Conservation (phyloP, 2,888 invertebrate genomes). For the Meandrusa payeni region DNA sequence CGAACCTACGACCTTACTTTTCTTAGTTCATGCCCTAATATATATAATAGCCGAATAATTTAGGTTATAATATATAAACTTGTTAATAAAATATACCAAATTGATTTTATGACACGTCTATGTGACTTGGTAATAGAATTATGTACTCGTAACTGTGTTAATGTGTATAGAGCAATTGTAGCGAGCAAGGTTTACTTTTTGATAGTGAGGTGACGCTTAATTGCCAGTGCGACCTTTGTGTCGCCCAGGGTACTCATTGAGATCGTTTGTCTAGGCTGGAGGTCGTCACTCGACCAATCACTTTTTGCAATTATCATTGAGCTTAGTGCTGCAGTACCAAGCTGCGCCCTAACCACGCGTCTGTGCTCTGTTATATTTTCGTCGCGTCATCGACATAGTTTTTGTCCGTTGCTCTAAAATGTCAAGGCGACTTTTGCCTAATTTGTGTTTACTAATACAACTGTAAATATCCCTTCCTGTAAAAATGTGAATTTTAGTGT, state of each 20-base stretch:
- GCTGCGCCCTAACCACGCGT: not conserved
- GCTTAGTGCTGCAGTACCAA: not conserved
- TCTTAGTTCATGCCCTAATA: no score
- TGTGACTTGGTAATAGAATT: no score
- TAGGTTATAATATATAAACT: no score
- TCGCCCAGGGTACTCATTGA: slow-evolving; percentile 13
- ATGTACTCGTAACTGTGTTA: no score
- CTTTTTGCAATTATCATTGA: slow-evolving; percentile 19
- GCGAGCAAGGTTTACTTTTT: slow-evolving; percentile 9
- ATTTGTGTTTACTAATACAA: no score
- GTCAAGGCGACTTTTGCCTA: slow-evolving; percentile 7
- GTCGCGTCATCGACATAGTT: not conserved
- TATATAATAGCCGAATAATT: no score
- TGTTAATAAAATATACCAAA: no score
- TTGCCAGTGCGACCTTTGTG: slow-evolving; percentile 15
- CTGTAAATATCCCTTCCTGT: no score
- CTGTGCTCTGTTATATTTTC: slow-evolving; percentile 12
- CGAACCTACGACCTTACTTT: no score
- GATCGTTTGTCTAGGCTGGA: slow-evolving; percentile 18
- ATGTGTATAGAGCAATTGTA: slow-evolving; percentile 3
- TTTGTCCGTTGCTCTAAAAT: slow-evolving; percentile 2
- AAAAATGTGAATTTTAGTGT: no score
- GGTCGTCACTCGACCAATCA: slow-evolving; percentile 19
- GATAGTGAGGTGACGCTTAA: slow-evolving; percentile 7
- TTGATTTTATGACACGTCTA: no score